phyloP scores from a whole-genome alignment of 2,113 vertebrate species.

The Ascaphus truei region DNA sequence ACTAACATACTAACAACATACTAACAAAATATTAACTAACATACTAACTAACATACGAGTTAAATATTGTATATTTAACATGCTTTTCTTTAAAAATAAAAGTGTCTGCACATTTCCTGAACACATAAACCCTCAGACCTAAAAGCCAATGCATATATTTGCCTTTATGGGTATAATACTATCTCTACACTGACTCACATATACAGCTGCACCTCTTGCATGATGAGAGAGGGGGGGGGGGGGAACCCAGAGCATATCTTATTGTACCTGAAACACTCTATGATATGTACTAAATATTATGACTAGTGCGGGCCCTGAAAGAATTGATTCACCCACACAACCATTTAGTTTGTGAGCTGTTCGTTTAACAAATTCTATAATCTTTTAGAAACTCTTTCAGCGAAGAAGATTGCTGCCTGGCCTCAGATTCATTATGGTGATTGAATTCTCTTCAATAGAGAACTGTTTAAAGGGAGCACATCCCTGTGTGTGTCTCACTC shows the following conservation, averaged over 20 bases:
- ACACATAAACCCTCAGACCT: conserved; percentile 13
- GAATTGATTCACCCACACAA: conserved; percentile 86
- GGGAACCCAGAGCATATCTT: conserved; percentile 62
- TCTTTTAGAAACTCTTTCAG: conserved; percentile 91
- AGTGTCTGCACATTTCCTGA: not conserved
- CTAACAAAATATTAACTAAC: no score
- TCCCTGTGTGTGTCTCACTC: conserved; percentile 71
- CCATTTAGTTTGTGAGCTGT: conserved; percentile 85
- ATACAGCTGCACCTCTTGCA: conserved; percentile 45
- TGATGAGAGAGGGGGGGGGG: conserved; percentile 47
- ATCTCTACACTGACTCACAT: conserved; percentile 50
- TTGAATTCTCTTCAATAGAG: conserved; percentile 93
- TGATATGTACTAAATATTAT: conserved; percentile 86
- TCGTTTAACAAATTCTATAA: conserved; percentile 92
- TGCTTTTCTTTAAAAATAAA: not conserved
- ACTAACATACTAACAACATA: no score
- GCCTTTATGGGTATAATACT: conserved; percentile 54
- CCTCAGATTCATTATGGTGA: conserved; percentile 92
- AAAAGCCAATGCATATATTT: conserved; percentile 20
- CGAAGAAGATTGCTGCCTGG: conserved; percentile 85
- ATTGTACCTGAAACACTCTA: conserved; percentile 81
- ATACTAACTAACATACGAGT: no score
- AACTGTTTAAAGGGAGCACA: conserved; percentile 82
- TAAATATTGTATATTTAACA: not conserved
- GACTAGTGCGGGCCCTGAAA: conserved; percentile 75